These are phyloP conservation scores for Archaeoteleia sp. DNA, from an alignment of 2,888 invertebrate species.

Conservation along the genomic window DNA sequence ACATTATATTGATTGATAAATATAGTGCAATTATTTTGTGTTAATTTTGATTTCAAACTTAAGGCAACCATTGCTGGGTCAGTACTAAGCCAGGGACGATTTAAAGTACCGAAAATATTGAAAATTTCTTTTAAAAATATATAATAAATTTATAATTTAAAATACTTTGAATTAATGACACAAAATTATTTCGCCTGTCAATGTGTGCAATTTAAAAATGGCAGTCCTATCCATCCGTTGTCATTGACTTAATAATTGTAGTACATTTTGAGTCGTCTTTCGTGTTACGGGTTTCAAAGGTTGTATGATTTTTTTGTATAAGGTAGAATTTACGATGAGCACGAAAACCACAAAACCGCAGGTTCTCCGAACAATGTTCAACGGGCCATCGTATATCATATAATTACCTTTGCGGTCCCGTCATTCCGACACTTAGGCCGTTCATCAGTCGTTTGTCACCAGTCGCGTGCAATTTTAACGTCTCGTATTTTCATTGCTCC, in stretches of 20 bases:
- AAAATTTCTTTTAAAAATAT: too few species aligned
- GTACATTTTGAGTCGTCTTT: constrained; percentile 18
- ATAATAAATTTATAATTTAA: too few species aligned
- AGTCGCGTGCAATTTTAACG: constrained; percentile 49
- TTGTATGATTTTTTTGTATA: constrained; percentile 40
- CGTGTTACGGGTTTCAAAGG: constrained; percentile 19
- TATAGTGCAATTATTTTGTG: too few species aligned
- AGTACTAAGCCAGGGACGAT: too few species aligned
- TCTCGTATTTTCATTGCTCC: constrained; percentile 19
- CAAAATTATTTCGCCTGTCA: constrained; percentile 14
- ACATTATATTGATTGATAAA: too few species aligned
- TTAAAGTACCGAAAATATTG: too few species aligned
- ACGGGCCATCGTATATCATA: constrained; percentile 71
- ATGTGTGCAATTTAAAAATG: constrained; percentile 30
- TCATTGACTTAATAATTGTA: constrained; percentile 36
- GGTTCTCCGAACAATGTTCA: constrained; percentile 69
- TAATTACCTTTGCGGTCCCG: constrained; percentile 73
- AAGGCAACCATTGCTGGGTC: too few species aligned
- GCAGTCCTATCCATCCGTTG: constrained; percentile 22
- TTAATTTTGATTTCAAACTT: too few species aligned
- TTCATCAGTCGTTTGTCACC: constrained; percentile 72
- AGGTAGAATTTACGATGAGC: constrained; percentile 45
- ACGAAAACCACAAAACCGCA: constrained; percentile 74
- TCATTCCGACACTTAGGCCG: constrained; percentile 70
- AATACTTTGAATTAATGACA: too few species aligned